A percentile compares a stretch with the other conserved stretches of the same genome.
phyloP scores from a whole-genome alignment of 1,140 invertebrate species.

The Galendromus occidentalis region DNA sequence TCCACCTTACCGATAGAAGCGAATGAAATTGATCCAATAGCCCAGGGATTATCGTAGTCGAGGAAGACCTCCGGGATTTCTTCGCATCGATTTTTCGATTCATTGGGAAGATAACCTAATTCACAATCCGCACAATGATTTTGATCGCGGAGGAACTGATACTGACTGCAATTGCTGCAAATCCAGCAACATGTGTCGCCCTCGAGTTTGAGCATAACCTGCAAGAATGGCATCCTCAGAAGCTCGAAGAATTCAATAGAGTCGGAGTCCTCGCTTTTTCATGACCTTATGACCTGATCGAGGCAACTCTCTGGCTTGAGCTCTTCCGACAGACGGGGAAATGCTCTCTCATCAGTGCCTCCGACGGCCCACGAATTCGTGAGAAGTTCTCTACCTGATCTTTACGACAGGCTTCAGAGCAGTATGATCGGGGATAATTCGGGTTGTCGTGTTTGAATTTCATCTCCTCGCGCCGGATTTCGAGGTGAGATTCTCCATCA shows the following conservation, averaged over 20 bases:
- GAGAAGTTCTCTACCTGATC: conserved; percentile 28
- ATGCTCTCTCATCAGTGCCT: no score
- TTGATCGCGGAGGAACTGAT: conserved; percentile 38
- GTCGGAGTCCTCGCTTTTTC: no score
- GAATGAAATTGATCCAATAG: conserved; percentile 36
- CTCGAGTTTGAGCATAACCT: conserved; percentile 23
- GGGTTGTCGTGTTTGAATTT: conserved; percentile 24
- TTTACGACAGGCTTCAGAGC: conserved; percentile 29
- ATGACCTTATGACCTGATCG: no score
- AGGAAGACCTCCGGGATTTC: conserved; percentile 35
- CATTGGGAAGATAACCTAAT: conserved; percentile 27
- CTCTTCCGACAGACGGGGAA: no score
- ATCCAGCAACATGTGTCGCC: conserved; percentile 38
- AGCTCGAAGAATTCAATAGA: no score
- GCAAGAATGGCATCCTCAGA: neutral
- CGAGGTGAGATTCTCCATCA: conserved; percentile 24
- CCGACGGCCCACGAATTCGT: no score
- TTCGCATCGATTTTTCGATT: conserved; percentile 29
- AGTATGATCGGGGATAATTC: conserved; percentile 30
- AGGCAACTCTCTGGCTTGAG: no score
- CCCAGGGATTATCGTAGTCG: conserved; percentile 35
- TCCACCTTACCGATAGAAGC: conserved; percentile 27
- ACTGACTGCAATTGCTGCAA: conserved; percentile 39
- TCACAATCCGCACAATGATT: conserved; percentile 40
- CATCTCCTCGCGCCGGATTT: conserved; percentile 25